Conservation (phyloP, 2,113 vertebrate genomes). For the Phyllostomus hastatus region DNA sequence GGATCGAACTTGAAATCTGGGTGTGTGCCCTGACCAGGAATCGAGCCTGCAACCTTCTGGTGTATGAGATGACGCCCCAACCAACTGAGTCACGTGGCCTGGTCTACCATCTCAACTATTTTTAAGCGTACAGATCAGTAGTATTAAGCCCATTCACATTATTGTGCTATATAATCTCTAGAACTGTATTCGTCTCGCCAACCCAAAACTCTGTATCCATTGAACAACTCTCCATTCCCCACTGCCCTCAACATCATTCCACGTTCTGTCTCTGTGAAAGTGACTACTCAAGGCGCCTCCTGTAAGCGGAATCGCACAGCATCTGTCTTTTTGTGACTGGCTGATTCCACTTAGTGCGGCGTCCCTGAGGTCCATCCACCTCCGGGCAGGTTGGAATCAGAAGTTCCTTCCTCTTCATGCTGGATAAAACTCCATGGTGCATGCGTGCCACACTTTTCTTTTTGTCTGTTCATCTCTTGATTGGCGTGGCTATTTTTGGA, state of each 20-base stretch:
- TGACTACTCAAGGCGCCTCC: background rate
- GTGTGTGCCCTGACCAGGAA: too few relatives aligned
- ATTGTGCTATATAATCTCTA: background rate
- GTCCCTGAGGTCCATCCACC: background rate
- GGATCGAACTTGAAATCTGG: too few relatives aligned
- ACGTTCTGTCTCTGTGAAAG: background rate
- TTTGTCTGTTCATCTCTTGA: background rate
- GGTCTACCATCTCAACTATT: background rate
- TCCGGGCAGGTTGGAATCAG: background rate
- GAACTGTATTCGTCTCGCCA: background rate
- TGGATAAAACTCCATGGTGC: background rate
- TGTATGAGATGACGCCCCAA: too few relatives aligned
- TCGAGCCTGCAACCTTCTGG: too few relatives aligned
- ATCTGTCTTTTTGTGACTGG: background rate
- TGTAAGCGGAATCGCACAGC: background rate
- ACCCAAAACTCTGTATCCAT: background rate
- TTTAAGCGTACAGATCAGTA: background rate
- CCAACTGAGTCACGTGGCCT: too few relatives aligned
- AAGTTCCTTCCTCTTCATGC: background rate
- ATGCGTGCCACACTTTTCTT: background rate
- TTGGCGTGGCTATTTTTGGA: background rate
- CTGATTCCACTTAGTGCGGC: background rate
- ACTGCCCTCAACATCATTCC: background rate
- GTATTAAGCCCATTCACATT: background rate
- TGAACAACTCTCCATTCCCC: background rate